Evolutionary conservation across 2,113 vertebrate species (phyloP).

Genomic region (Neoarius graeffei): DNA sequence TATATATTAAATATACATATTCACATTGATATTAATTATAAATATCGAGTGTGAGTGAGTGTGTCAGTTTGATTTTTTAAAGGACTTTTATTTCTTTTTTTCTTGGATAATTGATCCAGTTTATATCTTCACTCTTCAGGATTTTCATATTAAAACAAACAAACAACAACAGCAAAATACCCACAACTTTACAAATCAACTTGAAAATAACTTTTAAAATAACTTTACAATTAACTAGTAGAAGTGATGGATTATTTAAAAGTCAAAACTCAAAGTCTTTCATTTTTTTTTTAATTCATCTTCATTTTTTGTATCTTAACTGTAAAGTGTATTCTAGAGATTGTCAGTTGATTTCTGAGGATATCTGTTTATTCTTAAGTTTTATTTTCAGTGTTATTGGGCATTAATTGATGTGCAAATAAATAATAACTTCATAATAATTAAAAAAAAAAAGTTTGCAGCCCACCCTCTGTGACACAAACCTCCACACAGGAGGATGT

Average conservation of each 20-base stretch:
- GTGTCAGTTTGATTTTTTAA: too few species aligned
- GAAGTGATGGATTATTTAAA: too few species aligned
- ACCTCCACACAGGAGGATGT: background rate
- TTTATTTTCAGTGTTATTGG: background rate
- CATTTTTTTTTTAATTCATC: background rate
- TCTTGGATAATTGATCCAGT: too few species aligned
- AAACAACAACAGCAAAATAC: too few species aligned
- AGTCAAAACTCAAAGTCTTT: background rate
- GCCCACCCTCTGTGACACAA: background rate
- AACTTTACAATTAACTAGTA: too few species aligned
- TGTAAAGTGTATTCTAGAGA: background rate
- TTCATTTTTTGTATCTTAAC: background rate
- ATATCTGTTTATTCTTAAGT: background rate
- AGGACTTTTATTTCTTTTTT: too few species aligned
- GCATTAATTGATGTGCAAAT: background rate
- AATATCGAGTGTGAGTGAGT: too few species aligned
- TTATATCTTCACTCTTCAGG: too few species aligned
- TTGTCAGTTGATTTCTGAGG: background rate
- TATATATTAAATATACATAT: too few species aligned
- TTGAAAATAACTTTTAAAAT: background rate
- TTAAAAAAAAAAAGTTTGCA: too few species aligned
- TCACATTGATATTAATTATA: too few species aligned
- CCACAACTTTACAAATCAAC: background rate
- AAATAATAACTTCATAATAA: background rate
- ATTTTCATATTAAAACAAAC: background rate